Evolutionary conservation across 2,888 invertebrate genomes (phyloP).

Genomic region (Dryobotodes eremita): DNA sequence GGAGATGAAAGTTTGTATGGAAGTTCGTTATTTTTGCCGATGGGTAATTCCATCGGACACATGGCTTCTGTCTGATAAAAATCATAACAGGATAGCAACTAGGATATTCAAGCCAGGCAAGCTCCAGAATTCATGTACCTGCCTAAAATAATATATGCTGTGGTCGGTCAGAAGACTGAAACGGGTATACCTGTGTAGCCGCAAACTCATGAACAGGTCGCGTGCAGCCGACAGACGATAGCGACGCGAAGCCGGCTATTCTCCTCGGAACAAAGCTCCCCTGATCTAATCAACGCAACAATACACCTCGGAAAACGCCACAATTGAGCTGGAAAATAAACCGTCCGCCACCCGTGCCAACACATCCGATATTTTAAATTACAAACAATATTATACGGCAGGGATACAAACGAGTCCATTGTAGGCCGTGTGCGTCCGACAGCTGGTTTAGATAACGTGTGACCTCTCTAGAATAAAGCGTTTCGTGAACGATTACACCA

Average conservation of each 20-base stretch:
- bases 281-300: constrained; percentile 90
- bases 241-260: constrained; percentile 80
- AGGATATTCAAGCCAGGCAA: constrained; percentile 13
- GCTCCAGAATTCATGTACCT: constrained; percentile 57
- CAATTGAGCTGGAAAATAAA: constrained; percentile 86
- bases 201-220: constrained; percentile 77
- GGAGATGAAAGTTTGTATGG: neutral
- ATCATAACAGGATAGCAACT: neutral
- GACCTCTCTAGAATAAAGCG: constrained; percentile 86
- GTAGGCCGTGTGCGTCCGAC: constrained; percentile 85
- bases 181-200: constrained; percentile 73
- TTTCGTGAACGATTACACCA: constrained; percentile 80
- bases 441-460: constrained; percentile 89
- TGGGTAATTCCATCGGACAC: neutral
- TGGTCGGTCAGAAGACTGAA: constrained; percentile 69
- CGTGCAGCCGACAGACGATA: constrained; percentile 81
- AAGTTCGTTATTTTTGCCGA: neutral
- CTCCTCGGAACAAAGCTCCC: constrained; percentile 85
- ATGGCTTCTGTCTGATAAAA: neutral
- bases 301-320: constrained; percentile 86
- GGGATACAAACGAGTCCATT: constrained; percentile 87
- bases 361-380: constrained; percentile 88
- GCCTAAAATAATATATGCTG: constrained; percentile 68
- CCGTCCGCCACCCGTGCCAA: constrained; percentile 77
- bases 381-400: constrained; percentile 88